A percentile compares a stretch with the other conserved stretches of the same genome.
Evolutionary conservation across 2,797 vertebrate species (phyloP).

Genomic region (Dicrostonyx torquatus): DNA sequence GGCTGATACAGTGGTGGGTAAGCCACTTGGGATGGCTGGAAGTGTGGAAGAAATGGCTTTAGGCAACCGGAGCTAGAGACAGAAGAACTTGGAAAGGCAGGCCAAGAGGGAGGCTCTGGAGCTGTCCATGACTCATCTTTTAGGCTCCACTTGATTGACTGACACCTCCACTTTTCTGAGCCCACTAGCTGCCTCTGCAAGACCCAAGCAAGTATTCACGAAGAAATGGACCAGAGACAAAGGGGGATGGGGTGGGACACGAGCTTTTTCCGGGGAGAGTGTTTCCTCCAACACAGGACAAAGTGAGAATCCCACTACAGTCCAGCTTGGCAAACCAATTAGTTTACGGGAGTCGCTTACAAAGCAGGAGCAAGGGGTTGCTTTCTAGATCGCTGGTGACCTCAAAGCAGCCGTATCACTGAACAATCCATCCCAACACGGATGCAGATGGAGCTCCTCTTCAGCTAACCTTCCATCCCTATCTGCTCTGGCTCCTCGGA

Average conservation of each 20-base stretch:
- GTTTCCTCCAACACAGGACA: background rate
- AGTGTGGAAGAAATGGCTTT: background rate
- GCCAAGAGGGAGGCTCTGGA: background rate
- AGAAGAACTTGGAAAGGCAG: background rate
- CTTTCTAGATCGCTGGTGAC: background rate
- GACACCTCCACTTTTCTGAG: background rate
- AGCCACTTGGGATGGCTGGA: too few relatives aligned
- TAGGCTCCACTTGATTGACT: background rate
- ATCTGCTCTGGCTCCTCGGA: background rate
- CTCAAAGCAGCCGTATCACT: background rate
- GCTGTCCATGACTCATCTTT: background rate
- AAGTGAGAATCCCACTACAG: background rate
- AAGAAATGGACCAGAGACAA: background rate
- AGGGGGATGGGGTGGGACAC: background rate
- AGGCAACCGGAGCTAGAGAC: background rate
- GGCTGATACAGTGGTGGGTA: background rate
- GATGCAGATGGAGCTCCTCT: background rate
- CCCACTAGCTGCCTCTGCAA: background rate
- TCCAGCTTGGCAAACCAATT: background rate
- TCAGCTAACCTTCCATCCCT: background rate
- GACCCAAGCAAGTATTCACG: rapidly evolving
- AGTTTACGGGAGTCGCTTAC: background rate
- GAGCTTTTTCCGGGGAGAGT: background rate
- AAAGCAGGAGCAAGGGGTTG: background rate
- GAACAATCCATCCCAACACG: background rate